These are phyloP conservation scores for Oeneis ivallda DNA, from an alignment of 2,888 invertebrate species.

Conservation along the genomic window DNA sequence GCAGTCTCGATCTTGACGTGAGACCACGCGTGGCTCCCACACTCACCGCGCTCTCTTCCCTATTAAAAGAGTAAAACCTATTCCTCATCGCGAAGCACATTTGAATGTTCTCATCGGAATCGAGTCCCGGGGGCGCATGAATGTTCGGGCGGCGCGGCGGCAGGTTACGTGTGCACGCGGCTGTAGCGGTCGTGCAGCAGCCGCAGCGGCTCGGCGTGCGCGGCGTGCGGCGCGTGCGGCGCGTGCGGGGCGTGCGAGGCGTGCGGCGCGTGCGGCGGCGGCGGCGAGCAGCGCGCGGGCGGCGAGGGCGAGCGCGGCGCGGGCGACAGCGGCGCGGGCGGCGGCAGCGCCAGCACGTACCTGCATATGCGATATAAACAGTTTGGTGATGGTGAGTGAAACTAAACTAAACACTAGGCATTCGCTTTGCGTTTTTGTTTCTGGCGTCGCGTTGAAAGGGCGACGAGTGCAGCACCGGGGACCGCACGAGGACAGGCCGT, in stretches of 20 bases:
- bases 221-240: constrained; percentile 51
- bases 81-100: not conserved
- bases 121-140: not conserved
- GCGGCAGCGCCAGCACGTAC: constrained; percentile 70
- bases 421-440: too few species aligned
- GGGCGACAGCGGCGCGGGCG: constrained; percentile 74
- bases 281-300: constrained; percentile 51
- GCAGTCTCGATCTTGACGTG: too few species aligned
- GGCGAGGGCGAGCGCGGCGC: constrained; percentile 56
- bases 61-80: too few species aligned
- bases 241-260: constrained; percentile 51
- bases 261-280: constrained; percentile 52
- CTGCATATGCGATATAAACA: constrained; percentile 43
- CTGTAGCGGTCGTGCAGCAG: constrained; percentile 61
- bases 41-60: too few species aligned
- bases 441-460: too few species aligned
- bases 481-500: too few species aligned
- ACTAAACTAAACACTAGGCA: too few species aligned
- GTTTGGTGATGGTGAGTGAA: too few species aligned
- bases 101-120: not conserved
- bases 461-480: too few species aligned
- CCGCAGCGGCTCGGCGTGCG: constrained; percentile 36
- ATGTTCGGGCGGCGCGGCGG: not conserved
- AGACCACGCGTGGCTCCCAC: too few species aligned
- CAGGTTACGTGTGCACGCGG: constrained; percentile 64